Base-by-base conservation (phyloP, 2,113 vertebrate genomes). In the Callaeas wilsoni region DNA sequence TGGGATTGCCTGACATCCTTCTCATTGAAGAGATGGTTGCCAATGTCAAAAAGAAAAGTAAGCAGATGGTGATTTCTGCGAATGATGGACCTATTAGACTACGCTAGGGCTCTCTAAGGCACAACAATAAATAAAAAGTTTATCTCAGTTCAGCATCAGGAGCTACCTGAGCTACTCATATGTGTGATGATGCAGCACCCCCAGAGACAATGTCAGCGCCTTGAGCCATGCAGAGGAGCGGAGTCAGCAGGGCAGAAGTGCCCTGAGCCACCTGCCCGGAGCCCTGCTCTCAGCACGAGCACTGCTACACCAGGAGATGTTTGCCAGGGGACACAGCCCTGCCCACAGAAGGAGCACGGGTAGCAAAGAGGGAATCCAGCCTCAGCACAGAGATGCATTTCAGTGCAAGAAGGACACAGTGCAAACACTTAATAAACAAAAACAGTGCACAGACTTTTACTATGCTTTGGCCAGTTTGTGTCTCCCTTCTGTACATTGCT, bases 101-200 rank as follows among this genome's bases (percentile, higher is more conserved):
- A 10, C 3, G n/a, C 47, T 64, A 35, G 16, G 55, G 23, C 27
- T 52, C 55, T 82, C 65, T 17, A 33, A 47, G 75, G 39, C 41
- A 60, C 12, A 25, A 16, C 19, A 59, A 55, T 29, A 47, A 56
- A 70, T 26, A 16, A n/a, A 77, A 74, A 7, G 46, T 47, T 78
- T 60, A 16, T 39, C 63, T 86, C 27, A 52, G 12, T 33, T 49
- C 42, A 67, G 65, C n/a, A 71, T 19, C n/a, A 67, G 29, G 37
- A 85, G 19, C 39, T 52, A 57, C 25, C 17, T 0, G 2, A 60
- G 44, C 30, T n/a, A 22, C 29, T 14, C 5, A 4, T 20, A 7
- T 12, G 16, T 17, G 22, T 46, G 57, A 59, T 26, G 39, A 35
- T 7, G 26, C 39, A 89, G 71, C 26, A 68, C 12, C 23, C 55